Evolutionary conservation across 2,113 vertebrate species (phyloP), one percentile per base, ranked within the genome.

Genomic region (Microtus pennsylvanicus): DNA sequence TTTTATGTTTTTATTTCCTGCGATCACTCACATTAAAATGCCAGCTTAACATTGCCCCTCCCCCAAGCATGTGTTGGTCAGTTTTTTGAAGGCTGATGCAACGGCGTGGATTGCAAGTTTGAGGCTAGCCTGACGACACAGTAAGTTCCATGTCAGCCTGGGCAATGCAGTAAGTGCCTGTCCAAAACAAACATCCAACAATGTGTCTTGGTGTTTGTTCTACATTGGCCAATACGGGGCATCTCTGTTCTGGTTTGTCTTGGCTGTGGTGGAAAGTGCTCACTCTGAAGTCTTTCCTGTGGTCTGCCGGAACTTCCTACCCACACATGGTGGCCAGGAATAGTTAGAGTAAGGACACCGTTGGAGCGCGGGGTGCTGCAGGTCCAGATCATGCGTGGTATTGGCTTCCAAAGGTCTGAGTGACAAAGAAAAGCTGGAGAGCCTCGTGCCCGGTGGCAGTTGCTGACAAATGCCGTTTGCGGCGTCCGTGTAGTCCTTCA

Each of bases 401-500:
- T 90, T 70, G 88, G 77, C 67, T 70, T 58, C 28, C 75, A 35
- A 21, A 14, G 70, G 50, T 78, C 42, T 93, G 74, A 96, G 52
- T 92, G 94, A 87, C 88, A 93, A 0, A 91, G 30, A 69, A 38
- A 17, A 92, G 77, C 86, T 52, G 69, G 21, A 3, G 81, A 82
- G 81, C 88, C 42, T 30, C 69, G 33, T 63, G 95, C 52, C 88
- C 94, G 93, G 96, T 95, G 96, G 91, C 0, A 13, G 61, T 50
- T 22, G 4, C 76, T 96, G 94, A 94, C 86, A 55, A 96, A 94
- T 86, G 74, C 90, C 92, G 35, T 33, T 24, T 83, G 70, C 52
- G 35, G 85, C 30, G 90, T 92, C 78, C 35, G 85, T 89, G 47
- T 16, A 3, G 1, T 70, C 47, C 74, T 95, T 93, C 94, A 95